Base-by-base conservation (phyloP, 2,888 invertebrate species). In the Cepaea hortensis region DNA sequence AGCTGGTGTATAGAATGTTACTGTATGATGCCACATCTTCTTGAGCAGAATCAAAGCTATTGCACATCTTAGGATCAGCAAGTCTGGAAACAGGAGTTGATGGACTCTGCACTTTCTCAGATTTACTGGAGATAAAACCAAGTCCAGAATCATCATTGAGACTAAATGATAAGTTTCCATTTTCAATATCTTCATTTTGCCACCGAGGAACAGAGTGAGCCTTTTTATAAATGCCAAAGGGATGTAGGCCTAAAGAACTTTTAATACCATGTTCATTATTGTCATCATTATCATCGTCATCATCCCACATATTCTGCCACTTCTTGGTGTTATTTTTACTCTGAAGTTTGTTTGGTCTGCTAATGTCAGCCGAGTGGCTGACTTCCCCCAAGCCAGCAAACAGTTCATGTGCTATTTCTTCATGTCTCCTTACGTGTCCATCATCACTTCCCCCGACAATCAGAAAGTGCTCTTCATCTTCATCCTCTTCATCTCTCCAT, bases 401-500 rank as follows among this genome's bases (percentile, higher is more conserved):
- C 3, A 86, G 83, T 15, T 86, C 83, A 48, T 83, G 61, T 7
- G 62, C 62, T 20, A 79, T 35, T 23, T 50, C 77, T 76, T 62
- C 68, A 50, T 79, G 83, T 61, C n/a, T 83, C 46, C 61, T 75
- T 7, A 75, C 46, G 20, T 50, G 46, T 35, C 65, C 62, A 48
- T 81, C 55, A 55, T 55, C 55, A 55, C 55, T 55, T 55, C 55
- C 23, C 20, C 76, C 76, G 3, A 55, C 62, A 20, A 79, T 70
- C 23, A 72, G n/a, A 18, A 65, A 83, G 20, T 83, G 65, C n/a
- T 86, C 81, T 61, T 77, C 83, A 79, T 77, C 79, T n/a, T 11
- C 83, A 75, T 70, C 70, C 50, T 84, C 87, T 80, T 87, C 77
- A 80, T 87, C 87, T 65, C 84, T 62, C 87, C 87, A 87, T 50